phyloP scores from a whole-genome alignment of 2,888 invertebrate genomes.

The Sarcophaga variegata region DNA sequence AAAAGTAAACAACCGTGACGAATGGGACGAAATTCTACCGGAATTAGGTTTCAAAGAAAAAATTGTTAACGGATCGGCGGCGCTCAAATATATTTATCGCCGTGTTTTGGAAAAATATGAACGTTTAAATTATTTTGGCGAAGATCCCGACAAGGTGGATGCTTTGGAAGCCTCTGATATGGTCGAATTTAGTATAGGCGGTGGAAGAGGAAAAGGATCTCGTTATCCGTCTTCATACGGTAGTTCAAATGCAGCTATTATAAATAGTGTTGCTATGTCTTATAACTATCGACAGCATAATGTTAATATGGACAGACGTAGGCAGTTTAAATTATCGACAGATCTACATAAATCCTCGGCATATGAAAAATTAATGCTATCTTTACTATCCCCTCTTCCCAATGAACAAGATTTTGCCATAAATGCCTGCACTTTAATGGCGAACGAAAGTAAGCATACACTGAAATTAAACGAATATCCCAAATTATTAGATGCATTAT shows the following conservation, averaged over 20 bases:
- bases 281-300: constrained; percentile 91
- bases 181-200: constrained; percentile 82
- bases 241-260: constrained; percentile 71
- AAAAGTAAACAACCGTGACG: constrained; percentile 95
- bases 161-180: constrained; percentile 83
- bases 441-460: constrained; percentile 95
- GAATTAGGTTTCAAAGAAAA: constrained; percentile 89
- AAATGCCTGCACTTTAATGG: constrained; percentile 97
- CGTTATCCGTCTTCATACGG: constrained; percentile 84
- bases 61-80: constrained; percentile 94
- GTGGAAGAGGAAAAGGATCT: constrained; percentile 84
- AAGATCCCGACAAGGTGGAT: constrained; percentile 90
- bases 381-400: constrained; percentile 96
- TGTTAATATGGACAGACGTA: constrained; percentile 85
- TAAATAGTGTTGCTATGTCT: constrained; percentile 85
- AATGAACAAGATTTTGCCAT: constrained; percentile 99
- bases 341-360: constrained; percentile 87
- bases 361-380: constrained; percentile 93
- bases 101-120: constrained; percentile 94
- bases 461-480: constrained; percentile 93
- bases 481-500: constrained; percentile 91
- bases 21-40: constrained; percentile 93
- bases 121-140: constrained; percentile 92
- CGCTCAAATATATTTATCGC: constrained; percentile 91
- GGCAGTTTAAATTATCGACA: constrained; percentile 86